Evolutionary conservation across 2,888 invertebrate species (phyloP).

Genomic region (Philopedon plagiatum): DNA sequence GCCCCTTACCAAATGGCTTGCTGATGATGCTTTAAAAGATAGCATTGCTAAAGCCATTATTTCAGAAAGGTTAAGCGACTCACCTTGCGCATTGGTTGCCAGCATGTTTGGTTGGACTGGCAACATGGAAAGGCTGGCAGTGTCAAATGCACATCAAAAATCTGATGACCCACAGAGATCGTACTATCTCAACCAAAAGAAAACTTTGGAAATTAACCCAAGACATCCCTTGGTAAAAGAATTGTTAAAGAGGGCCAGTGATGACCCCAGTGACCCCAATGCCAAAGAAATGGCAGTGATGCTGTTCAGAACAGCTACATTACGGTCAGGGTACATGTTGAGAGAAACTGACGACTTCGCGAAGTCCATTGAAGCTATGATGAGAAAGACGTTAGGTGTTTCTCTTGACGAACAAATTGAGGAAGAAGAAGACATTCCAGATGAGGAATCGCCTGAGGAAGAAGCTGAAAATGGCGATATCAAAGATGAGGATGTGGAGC

Average conservation of each 20-base stretch:
- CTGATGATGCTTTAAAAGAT: slow-evolving; percentile 83
- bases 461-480: slow-evolving; percentile 64
- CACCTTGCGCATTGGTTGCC: slow-evolving; percentile 97
- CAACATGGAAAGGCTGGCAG: slow-evolving; percentile 97
- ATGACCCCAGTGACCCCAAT: slow-evolving; percentile 82
- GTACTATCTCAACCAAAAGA: slow-evolving; percentile 94
- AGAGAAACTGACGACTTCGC: slow-evolving; percentile 91
- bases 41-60: slow-evolving; percentile 84
- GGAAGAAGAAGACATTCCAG: slow-evolving; percentile 68
- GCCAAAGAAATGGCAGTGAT: slow-evolving; percentile 89
- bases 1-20: slow-evolving; percentile 92
- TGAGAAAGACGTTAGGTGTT: slow-evolving; percentile 85
- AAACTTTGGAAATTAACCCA: slow-evolving; percentile 97
- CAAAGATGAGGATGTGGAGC: slow-evolving; percentile 65
- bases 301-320: slow-evolving; percentile 93
- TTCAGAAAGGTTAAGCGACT: slow-evolving; percentile 90
- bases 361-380: slow-evolving; percentile 90
- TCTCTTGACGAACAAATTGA: slow-evolving; percentile 78
- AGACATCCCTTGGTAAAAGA: slow-evolving; percentile 96
- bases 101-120: slow-evolving; percentile 99
- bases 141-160: slow-evolving; percentile 97
- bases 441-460: slow-evolving; percentile 68
- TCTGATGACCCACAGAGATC: slow-evolving; percentile 91
- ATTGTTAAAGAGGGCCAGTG: slow-evolving; percentile 85
- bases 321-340: slow-evolving; percentile 95